Evolutionary conservation across 2,797 vertebrate species (phyloP).

Genomic region (Myripristis murdjan): DNA sequence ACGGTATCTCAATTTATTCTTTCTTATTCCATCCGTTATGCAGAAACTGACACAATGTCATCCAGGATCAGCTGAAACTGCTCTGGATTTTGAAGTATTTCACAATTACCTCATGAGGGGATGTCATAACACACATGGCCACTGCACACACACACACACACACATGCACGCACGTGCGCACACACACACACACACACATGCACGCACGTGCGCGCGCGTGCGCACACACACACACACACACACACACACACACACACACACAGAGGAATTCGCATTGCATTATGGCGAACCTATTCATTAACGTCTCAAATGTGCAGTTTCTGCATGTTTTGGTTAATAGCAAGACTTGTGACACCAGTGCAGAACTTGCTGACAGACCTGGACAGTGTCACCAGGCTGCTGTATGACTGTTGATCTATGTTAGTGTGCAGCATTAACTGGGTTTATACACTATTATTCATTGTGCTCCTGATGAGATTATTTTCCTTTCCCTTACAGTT

Average conservation of each 20-base stretch:
- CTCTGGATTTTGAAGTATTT: slow-evolving; percentile 35
- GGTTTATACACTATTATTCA: no score
- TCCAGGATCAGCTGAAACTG: slow-evolving; percentile 26
- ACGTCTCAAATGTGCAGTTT: not conserved
- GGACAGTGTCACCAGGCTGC: not conserved
- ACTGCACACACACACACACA: slow-evolving; percentile 7
- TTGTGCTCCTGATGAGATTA: no score
- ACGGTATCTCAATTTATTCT: slow-evolving; percentile 20
- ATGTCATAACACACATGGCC: slow-evolving; percentile 12
- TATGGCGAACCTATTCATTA: not conserved
- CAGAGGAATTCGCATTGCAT: not conserved
- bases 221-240: slow-evolving; percentile 3
- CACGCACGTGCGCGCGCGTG: no score
- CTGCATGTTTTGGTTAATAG: not conserved
- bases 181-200: slow-evolving; percentile 7
- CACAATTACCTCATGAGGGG: slow-evolving; percentile 17
- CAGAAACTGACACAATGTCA: slow-evolving; percentile 25
- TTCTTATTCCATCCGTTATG: slow-evolving; percentile 18
- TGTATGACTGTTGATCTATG: not conserved
- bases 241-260: slow-evolving; percentile 8
- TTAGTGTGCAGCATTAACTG: not conserved
- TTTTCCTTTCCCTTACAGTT: no score
- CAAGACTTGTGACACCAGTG: not conserved
- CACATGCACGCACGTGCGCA: not conserved
- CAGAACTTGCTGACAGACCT: not conserved